Conservation (phyloP, 2,797 vertebrate genomes). For the Pampus argenteus region DNA sequence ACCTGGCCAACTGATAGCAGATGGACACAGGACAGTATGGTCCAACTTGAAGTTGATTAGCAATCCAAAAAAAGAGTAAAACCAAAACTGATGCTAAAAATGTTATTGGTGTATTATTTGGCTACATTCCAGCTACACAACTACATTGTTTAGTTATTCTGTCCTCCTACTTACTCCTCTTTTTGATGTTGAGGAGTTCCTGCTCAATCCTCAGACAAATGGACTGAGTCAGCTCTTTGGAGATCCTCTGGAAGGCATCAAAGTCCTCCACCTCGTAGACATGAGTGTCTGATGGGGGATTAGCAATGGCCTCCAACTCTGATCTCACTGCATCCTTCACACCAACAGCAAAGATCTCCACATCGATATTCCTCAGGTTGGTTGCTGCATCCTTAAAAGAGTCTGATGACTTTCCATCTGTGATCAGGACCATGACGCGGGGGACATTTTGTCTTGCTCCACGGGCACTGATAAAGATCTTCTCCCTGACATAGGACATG, state of each 20-base stretch:
- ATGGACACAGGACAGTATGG: not conserved
- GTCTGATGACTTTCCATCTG: constrained; percentile 98
- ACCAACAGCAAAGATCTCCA: constrained; percentile 99
- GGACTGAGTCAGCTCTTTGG: constrained; percentile 97
- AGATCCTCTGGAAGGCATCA: constrained; percentile 98
- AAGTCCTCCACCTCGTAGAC: constrained; percentile 99
- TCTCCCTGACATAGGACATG: constrained; percentile 96
- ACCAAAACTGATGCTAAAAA: not conserved
- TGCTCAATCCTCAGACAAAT: constrained; percentile 98
- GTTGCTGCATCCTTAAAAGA: constrained; percentile 95
- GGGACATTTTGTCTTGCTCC: constrained; percentile 95
- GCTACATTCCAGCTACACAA: constrained; percentile 14
- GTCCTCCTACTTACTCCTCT: constrained; percentile 89
- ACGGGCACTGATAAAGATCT: constrained; percentile 89
- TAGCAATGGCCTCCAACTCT: constrained; percentile 96
- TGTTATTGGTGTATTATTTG: not conserved
- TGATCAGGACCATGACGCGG: constrained; percentile 98
- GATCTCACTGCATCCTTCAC: constrained; percentile 97
- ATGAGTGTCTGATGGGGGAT: constrained; percentile 91
- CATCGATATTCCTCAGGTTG: constrained; percentile 92
- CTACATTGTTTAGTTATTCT: constrained; percentile 7
- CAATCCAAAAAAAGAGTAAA: constrained; percentile 8
- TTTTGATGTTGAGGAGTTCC: constrained; percentile 94
- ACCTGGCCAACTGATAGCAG: not conserved
- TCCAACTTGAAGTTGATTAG: constrained; percentile 2